Evolutionary conservation across 2,797 vertebrate genomes (phyloP), one percentile per base, ranked within the genome.

Genomic region (Aythya fuligula): DNA sequence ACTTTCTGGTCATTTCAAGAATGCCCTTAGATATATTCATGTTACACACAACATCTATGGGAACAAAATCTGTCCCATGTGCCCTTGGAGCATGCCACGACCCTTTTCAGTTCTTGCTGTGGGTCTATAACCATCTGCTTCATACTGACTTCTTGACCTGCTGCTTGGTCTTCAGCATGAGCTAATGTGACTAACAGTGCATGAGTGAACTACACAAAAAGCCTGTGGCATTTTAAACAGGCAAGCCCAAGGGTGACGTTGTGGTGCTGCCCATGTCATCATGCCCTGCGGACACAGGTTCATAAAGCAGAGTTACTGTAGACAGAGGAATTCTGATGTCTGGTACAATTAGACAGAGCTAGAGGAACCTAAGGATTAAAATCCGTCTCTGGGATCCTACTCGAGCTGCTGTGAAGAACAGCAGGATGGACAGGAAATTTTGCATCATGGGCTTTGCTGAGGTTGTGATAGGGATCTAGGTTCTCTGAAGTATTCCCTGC

Each of bases 1-100:
- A 11, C 18, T 64, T 93, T 51, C 15, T 1, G 6, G 20, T 70
- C 19, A 8, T 71, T 83, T 43, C 80, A 76, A 61, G 64, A 77
- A 71, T 60, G 24, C 21, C 22, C 72, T 56, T 56, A 70, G 51
- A 51, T 20, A 32, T 36, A 25, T 71, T 72, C 65, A 8, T 54
- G 38, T 54, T 75, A 45, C 45, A 27, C 11, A 21, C 0, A 1
- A 16, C 32, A 25, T 62, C 60, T 36, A 43, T 73, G 77, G 74
- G 60, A 69, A 39, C 21, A 61, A 84, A 38, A 89, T 25, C 27
- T 71, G 24, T 45, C 53, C 43, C 62, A 9, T 32, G 64, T 14
- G 27, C 53, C 32, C 38, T 53, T 64, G 75, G 65, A 57, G 41
- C 28, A 5, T 27, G 19, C 51, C 28, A 2, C 0, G 0, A 5